Evolutionary conservation across 2,113 vertebrate genomes (phyloP), one percentile per base, ranked within the genome.

Genomic region (Raja brachyura): DNA sequence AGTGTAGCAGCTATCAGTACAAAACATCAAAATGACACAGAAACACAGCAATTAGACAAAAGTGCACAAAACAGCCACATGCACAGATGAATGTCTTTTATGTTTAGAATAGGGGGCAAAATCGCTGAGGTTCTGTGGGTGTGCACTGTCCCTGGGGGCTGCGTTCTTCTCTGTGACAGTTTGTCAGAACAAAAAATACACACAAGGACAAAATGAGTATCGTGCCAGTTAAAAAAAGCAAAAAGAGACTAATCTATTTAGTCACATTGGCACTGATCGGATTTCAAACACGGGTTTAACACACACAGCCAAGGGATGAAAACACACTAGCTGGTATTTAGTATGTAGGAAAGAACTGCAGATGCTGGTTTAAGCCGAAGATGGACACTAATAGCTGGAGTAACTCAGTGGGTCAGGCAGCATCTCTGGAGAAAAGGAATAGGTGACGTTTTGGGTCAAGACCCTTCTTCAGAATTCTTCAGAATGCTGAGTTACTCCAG

Each of bases 1-100:
- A 93, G 99, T 99, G 97, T 96, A 97, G 96, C 96, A 98, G 94
- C 99, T 99, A 97, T 95, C 96, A 96, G 96, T 94, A 95, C 96
- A 97, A 97, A 97, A 95, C 97, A 95, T 97, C 95, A 97, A 70
- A 83, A 93, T 73, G 90, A 92, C 90, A 92, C n/a, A 90, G 85
- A 90, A 66, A 90, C 95, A 96, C 96, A 96, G 96, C 97, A 95
- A 97, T 95, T 97, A 95, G 96, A 70, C 93, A 83, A 93, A 74
- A 74, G 66, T 92, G 90, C 66, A 74, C 90, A 73, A 92, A 88
- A 92, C 68, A 92, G 31, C 88, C 68, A 39, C 88, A 92, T 73
- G 66, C 95, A 95, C 96, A 97, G 96, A 97, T 95, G 97, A 95
- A 96, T 95, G 70, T 20, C 13, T 73, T 73, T 73, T 20, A 68